phyloP scores from a whole-genome alignment of 1,140 invertebrate genomes.

The Mya arenaria region DNA sequence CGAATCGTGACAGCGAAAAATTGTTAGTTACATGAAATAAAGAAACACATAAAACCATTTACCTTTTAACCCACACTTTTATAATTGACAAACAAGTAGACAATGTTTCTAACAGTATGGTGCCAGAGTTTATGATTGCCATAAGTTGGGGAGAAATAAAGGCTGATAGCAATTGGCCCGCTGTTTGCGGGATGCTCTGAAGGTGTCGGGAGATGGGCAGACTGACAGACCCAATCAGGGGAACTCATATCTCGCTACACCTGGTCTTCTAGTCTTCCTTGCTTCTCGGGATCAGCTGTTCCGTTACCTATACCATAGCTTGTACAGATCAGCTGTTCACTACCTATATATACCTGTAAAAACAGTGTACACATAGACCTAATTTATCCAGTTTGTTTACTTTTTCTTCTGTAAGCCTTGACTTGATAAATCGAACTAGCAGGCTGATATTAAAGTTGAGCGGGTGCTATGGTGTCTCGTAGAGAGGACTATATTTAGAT shows the following conservation, averaged over 20 bases:
- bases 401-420: conserved; percentile 36
- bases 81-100: neutral
- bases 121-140: no score
- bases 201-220: neutral
- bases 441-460: conserved; percentile 21
- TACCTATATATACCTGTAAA: neutral
- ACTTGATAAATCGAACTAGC: conserved; percentile 34
- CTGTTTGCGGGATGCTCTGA: neutral
- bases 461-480: neutral
- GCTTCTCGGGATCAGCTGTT: no score
- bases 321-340: conserved; percentile 3
- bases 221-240: neutral
- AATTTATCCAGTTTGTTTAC: conserved; percentile 48
- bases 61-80: neutral
- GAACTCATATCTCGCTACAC: neutral
- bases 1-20: no score
- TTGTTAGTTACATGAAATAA: no score
- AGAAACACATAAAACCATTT: neutral
- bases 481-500: neutral
- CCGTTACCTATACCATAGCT: no score
- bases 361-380: conserved; percentile 6
- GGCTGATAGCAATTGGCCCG: no score
- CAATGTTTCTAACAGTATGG: neutral
- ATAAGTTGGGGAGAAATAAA: no score
- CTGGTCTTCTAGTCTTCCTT: neutral